These are phyloP conservation scores for Medauroidea extradentata DNA, from an alignment of 1,140 invertebrate genomes.

Conservation along the genomic window DNA sequence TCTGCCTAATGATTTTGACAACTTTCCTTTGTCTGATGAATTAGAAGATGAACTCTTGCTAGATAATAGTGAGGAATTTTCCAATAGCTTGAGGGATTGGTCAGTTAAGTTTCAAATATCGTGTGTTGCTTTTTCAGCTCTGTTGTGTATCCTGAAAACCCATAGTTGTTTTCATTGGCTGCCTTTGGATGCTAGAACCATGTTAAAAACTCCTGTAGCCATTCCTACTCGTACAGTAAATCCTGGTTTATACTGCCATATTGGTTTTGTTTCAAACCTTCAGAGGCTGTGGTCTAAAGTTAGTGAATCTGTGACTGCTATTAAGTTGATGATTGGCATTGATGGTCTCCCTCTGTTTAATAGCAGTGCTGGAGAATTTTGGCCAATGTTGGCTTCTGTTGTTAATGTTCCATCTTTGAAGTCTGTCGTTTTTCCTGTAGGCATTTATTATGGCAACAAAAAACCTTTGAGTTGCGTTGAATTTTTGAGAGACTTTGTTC, in stretches of 20 bases:
- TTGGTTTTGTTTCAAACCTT: background rate
- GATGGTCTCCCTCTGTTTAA: constrained; percentile 6
- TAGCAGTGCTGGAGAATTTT: background rate
- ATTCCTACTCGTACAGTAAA: background rate
- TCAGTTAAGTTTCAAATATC: background rate
- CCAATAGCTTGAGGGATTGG: background rate
- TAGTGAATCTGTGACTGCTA: background rate
- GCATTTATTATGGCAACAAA: constrained; percentile 16
- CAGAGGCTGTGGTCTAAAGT: background rate
- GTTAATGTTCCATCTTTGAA: background rate
- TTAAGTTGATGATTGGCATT: background rate
- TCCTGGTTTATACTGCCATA: constrained; percentile 3
- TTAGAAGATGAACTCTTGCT: too few species aligned
- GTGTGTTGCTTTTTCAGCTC: background rate
- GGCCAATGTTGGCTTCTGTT: constrained; percentile 2
- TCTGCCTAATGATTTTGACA: too few species aligned
- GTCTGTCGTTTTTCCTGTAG: constrained; percentile 11
- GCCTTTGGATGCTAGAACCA: background rate
- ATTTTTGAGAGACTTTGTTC: constrained; percentile 23
- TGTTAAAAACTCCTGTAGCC: background rate
- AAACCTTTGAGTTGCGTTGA: constrained; percentile 17
- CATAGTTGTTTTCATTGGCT: background rate
- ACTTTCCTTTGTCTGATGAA: too few species aligned
- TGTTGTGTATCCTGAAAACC: background rate
- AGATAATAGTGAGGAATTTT: too few species aligned